phyloP scores from a whole-genome alignment of 2,113 vertebrate genomes.

The Lasiurus borealis region DNA sequence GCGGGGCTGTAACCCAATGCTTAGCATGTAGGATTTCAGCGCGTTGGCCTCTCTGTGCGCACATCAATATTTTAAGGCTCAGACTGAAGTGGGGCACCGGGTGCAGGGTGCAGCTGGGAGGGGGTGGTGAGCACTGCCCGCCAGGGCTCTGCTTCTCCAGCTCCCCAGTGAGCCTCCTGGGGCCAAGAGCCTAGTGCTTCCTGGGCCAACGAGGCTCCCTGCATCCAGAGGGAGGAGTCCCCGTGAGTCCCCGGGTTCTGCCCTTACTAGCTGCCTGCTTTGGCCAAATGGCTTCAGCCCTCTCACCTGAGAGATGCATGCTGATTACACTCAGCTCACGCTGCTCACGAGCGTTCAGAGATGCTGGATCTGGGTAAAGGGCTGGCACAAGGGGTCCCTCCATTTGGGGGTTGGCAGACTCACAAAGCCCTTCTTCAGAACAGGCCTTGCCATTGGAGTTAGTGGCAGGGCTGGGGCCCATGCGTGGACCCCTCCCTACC shows the following conservation, averaged over 20 bases:
- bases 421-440: neutral
- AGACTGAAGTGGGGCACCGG: neutral
- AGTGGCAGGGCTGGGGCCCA: neutral
- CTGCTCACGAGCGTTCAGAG: neutral
- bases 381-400: neutral
- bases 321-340: neutral
- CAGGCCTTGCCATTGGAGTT: neutral
- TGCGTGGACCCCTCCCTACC: neutral
- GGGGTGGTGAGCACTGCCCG: neutral
- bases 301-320: neutral
- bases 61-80: slow-evolving; percentile 61
- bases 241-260: neutral
- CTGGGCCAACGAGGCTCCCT: neutral
- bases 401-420: neutral
- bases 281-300: neutral
- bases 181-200: neutral
- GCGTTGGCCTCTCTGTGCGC: neutral
- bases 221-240: neutral
- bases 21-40: neutral
- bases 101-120: neutral
- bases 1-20: neutral
- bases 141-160: neutral
- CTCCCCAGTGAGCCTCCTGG: neutral
- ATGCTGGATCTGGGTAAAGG: neutral
- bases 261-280: neutral